Evolutionary conservation across 2,797 vertebrate genomes (phyloP).

Genomic region (Rhabdomys pumilio): DNA sequence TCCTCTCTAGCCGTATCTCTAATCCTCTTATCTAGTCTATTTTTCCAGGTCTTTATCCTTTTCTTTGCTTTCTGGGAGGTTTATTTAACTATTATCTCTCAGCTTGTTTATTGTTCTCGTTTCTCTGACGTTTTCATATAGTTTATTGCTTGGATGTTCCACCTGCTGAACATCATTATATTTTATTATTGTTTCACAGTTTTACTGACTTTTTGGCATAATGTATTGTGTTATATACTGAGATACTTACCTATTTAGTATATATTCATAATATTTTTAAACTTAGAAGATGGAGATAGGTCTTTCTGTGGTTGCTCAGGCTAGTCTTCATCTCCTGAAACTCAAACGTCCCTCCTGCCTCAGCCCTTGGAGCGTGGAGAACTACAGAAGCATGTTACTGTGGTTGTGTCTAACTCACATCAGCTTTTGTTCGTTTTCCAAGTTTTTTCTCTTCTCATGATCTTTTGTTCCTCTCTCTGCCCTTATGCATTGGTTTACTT

Average conservation of each 20-base stretch:
- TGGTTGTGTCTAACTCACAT: background rate
- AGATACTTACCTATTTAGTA: background rate
- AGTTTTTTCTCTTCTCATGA: background rate
- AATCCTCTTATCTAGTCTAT: background rate
- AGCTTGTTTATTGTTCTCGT: conserved; percentile 19
- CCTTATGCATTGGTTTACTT: background rate
- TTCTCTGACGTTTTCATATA: conserved; percentile 23
- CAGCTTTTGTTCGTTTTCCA: background rate
- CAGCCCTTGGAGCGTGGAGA: background rate
- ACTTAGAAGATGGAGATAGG: background rate
- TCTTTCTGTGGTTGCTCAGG: background rate
- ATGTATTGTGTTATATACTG: background rate
- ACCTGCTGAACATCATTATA: background rate
- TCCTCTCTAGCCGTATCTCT: background rate
- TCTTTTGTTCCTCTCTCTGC: background rate
- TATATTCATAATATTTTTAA: background rate
- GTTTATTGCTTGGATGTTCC: conserved; percentile 10
- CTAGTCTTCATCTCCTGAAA: background rate
- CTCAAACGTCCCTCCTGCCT: background rate
- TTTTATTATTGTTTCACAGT: conserved; percentile 13
- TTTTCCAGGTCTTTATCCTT: conserved; percentile 40
- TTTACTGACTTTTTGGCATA: background rate
- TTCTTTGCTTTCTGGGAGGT: background rate
- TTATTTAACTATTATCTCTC: background rate
- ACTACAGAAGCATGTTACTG: background rate